Evolutionary conservation across 2,888 invertebrate genomes (phyloP), one percentile per base, ranked within the genome.

Genomic region (Cotesia congregata): DNA sequence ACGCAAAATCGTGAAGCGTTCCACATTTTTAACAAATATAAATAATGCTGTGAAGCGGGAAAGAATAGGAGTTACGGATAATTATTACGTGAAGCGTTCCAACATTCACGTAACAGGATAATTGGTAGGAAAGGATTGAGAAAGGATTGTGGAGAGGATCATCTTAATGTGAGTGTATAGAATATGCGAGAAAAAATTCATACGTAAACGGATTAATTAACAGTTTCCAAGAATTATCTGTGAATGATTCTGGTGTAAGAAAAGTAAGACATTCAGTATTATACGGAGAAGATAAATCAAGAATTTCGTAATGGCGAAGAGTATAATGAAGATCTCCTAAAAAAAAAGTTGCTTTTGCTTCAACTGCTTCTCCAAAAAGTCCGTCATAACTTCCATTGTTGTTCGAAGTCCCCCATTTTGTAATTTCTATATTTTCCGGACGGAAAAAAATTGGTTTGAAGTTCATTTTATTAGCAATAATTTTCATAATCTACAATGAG

Each of bases 261-360:
- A 96, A 96, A 0, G 96, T 96, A 83, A 96, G 91, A 84, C 96
- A 96, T 85, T 96, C 95, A 0, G 94, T 93, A n/a, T 93, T 94
- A 80, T 96, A 96, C 0, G 96, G 95, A 68, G 92, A 91, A 73
- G 94, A 94, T 61, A 96, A 89, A 87, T 96, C 96, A 83, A 95
- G 92, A 67, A 94, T 88, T 69, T 93, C 91, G 68, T 94, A 87
- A 82, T 95, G 92, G 83, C 93, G 92, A 0, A 93, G 92, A 0
- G 93, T 95, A 80, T 95, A 93, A 86, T 96, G 93, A 39, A 96
- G 90, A 89, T 96, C 95, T 0, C 95, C 96, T 12, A 96, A 89
- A 15, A 94, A 95, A 72, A 96, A 89, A 83, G 95, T 94, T 0
- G 95, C 95, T 72, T 90, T 90, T 0, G 93, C 93, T 50, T 90